These are phyloP conservation scores for Liodrosophila aerea DNA, from an alignment of 2,888 invertebrate species.

Conservation along the genomic window DNA sequence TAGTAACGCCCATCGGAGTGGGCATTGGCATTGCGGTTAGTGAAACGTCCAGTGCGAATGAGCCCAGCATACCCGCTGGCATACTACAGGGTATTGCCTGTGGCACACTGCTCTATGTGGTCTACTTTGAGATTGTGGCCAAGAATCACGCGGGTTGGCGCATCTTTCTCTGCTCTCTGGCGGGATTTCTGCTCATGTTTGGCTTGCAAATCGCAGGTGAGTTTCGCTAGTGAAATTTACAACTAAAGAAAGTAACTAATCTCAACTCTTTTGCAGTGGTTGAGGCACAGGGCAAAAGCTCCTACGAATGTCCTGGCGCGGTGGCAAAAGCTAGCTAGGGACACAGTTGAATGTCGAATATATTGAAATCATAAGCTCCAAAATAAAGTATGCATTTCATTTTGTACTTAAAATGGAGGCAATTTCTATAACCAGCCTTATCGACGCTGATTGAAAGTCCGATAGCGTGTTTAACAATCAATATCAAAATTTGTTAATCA, in stretches of 20 bases:
- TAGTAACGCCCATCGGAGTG: conserved; percentile 87
- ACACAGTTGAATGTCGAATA: too few species aligned
- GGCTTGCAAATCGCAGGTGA: conserved; percentile 84
- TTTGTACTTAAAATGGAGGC: not conserved
- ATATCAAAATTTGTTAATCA: conserved; percentile 16
- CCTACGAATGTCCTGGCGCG: conserved; percentile 43
- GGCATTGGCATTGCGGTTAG: conserved; percentile 90
- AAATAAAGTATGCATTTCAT: too few species aligned
- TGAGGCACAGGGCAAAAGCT: conserved; percentile 52
- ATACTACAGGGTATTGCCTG: conserved; percentile 89
- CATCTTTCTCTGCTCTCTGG: conserved; percentile 86
- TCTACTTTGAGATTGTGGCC: conserved; percentile 95
- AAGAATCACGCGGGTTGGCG: conserved; percentile 84
- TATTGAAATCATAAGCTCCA: too few species aligned
- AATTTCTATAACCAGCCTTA: conserved; percentile 5
- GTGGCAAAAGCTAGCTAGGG: not conserved
- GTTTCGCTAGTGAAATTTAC: conserved; percentile 10
- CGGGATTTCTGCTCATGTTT: conserved; percentile 89
- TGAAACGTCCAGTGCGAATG: conserved; percentile 85
- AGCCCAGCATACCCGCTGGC: conserved; percentile 86
- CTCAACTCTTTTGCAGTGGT: conserved; percentile 39
- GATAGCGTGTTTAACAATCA: conserved; percentile 9
- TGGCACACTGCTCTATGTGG: conserved; percentile 96
- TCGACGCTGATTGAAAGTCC: conserved; percentile 19
- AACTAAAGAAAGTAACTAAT: not conserved